Conservation (phyloP, 2,113 vertebrate genomes). For the Nanger granti region DNA sequence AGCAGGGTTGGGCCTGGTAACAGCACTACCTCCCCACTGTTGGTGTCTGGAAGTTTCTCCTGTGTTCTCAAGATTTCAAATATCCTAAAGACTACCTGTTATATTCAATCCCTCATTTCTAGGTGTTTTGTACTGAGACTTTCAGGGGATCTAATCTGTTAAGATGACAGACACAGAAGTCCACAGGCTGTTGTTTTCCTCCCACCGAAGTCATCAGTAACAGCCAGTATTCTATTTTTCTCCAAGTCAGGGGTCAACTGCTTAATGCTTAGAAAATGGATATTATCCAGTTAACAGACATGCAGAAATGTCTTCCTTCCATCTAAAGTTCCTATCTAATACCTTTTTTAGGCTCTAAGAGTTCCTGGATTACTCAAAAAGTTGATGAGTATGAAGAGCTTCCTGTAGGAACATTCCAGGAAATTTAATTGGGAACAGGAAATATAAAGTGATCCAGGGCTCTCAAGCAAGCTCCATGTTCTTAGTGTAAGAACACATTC, state of each 20-base stretch:
- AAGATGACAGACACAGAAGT: background rate
- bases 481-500: background rate
- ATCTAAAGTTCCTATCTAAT: background rate
- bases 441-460: background rate
- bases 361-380: background rate
- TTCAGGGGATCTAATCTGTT: background rate
- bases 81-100: background rate
- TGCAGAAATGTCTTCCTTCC: background rate
- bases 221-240: background rate
- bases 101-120: background rate
- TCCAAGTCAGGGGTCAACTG: background rate
- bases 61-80: background rate
- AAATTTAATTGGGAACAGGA: background rate
- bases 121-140: background rate
- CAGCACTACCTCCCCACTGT: background rate
- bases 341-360: background rate
- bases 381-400: background rate
- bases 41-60: background rate
- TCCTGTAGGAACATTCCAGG: background rate
- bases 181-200: background rate
- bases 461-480: background rate
- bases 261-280: background rate
- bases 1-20: background rate
- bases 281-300: background rate
- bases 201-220: background rate